Percentiles rank a stretch among this genome's conserved stretches.
These are phyloP conservation scores for Acronicta alni DNA, from an alignment of 2,888 invertebrate species.

Conservation along the genomic window DNA sequence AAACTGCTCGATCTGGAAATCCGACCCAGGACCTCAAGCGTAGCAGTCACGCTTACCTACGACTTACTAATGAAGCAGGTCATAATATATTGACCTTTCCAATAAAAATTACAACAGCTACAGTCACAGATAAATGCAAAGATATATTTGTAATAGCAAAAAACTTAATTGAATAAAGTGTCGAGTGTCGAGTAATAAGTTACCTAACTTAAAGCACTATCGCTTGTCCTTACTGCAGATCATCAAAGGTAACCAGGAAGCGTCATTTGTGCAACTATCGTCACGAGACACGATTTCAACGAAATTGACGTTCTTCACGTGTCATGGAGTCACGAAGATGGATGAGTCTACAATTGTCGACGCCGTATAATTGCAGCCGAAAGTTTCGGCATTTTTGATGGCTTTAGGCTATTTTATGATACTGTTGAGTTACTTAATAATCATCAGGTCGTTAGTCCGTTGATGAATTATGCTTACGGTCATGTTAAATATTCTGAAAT, in stretches of 20 bases:
- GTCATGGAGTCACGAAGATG: constrained; percentile 56
- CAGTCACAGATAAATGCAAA: constrained; percentile 11
- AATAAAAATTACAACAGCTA: neutral
- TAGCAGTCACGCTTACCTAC: too few species aligned
- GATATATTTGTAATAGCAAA: constrained; percentile 26
- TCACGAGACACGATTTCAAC: constrained; percentile 57
- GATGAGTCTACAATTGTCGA: constrained; percentile 23
- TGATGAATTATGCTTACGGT: neutral
- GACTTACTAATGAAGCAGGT: too few species aligned
- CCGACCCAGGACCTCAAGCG: too few species aligned
- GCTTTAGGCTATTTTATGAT: constrained; percentile 1
- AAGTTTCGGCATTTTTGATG: constrained; percentile 12
- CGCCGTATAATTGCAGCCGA: constrained; percentile 4
- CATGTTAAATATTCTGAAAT: neutral
- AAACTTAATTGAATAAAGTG: constrained; percentile 10
- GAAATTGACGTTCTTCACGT: constrained; percentile 53
- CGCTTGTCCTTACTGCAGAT: constrained; percentile 39
- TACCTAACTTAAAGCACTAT: constrained; percentile 19
- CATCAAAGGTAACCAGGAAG: constrained; percentile 57
- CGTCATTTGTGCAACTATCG: constrained; percentile 48
- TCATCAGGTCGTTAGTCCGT: neutral
- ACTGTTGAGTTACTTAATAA: neutral
- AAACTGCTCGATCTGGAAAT: too few species aligned
- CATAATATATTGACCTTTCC: too few species aligned
- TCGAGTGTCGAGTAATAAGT: constrained; percentile 6